Conservation (phyloP, 2,113 vertebrate genomes). For the Anolis carolinensis region DNA sequence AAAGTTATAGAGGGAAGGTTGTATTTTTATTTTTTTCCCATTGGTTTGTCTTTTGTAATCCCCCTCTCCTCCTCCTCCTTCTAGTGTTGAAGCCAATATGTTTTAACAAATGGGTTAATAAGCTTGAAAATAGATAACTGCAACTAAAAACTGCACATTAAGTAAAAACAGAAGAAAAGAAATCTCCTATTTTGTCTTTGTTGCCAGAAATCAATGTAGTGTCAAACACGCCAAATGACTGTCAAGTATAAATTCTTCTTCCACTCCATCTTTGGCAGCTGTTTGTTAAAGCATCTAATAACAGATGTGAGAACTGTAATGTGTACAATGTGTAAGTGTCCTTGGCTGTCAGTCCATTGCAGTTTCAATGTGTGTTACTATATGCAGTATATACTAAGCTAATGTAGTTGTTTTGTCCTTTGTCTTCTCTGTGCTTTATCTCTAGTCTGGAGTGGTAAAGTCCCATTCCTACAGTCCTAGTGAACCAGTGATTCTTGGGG, state of each 20-base stretch:
- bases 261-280: slow-evolving; percentile 92
- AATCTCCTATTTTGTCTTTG: slow-evolving; percentile 85
- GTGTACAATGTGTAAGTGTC: slow-evolving; percentile 98
- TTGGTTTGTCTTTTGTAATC: slow-evolving; percentile 67
- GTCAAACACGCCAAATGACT: slow-evolving; percentile 92
- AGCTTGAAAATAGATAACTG: slow-evolving; percentile 90
- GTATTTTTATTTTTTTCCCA: slow-evolving; percentile 65
- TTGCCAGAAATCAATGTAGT: slow-evolving; percentile 96
- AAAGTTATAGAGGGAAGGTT: slow-evolving; percentile 75
- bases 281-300: slow-evolving; percentile 93
- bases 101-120: slow-evolving; percentile 91
- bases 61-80: slow-evolving; percentile 70
- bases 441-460: slow-evolving; percentile 88
- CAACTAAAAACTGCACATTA: slow-evolving; percentile 87
- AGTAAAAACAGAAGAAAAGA: slow-evolving; percentile 77
- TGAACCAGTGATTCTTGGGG: slow-evolving; percentile 97
- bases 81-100: slow-evolving; percentile 78
- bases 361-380: slow-evolving; percentile 99
- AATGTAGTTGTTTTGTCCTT: slow-evolving; percentile 98
- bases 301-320: slow-evolving; percentile 94
- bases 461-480: slow-evolving; percentile 97
- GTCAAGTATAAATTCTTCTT: slow-evolving; percentile 87
- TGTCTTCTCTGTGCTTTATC: slow-evolving; percentile 99
- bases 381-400: slow-evolving; percentile 99
- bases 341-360: slow-evolving; percentile 98